Evolutionary conservation across 2,797 vertebrate genomes (phyloP).

Genomic region (Pteronotus mesoamericanus): DNA sequence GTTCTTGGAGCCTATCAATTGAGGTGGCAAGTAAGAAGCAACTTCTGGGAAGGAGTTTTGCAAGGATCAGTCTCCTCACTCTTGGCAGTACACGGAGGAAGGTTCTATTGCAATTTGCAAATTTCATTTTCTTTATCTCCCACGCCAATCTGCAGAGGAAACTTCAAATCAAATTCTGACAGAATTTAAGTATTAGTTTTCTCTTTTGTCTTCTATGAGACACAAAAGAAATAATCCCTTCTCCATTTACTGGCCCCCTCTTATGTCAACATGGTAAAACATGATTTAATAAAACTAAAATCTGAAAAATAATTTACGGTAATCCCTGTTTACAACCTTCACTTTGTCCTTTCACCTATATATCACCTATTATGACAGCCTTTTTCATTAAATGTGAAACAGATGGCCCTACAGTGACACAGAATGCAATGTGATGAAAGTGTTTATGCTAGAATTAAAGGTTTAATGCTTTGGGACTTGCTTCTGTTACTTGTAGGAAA

Average conservation of each 20-base stretch:
- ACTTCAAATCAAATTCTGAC: not conserved
- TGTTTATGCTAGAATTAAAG: not conserved
- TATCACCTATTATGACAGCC: not conserved
- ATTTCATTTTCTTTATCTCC: not conserved
- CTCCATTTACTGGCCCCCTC: not conserved
- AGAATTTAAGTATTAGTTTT: not conserved
- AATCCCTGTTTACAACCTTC: not conserved
- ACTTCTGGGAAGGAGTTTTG: not conserved
- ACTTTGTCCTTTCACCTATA: not conserved
- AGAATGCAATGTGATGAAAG: not conserved
- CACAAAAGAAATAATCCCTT: not conserved
- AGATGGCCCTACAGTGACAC: not conserved
- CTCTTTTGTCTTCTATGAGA: not conserved
- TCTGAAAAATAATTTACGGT: not conserved
- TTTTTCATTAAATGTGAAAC: not conserved
- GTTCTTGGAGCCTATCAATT: not conserved
- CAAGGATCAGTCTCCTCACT: not conserved
- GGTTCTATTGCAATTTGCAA: not conserved
- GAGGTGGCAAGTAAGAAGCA: not conserved
- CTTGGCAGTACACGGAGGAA: rapidly evolving
- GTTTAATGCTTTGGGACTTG: not conserved
- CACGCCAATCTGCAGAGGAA: not conserved
- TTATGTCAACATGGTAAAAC: not conserved
- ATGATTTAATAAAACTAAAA: not conserved
- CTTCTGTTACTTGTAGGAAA: not conserved